Evolutionary conservation across 1,140 invertebrate genomes (phyloP).

Genomic region (Philotrypesis tridentata): DNA sequence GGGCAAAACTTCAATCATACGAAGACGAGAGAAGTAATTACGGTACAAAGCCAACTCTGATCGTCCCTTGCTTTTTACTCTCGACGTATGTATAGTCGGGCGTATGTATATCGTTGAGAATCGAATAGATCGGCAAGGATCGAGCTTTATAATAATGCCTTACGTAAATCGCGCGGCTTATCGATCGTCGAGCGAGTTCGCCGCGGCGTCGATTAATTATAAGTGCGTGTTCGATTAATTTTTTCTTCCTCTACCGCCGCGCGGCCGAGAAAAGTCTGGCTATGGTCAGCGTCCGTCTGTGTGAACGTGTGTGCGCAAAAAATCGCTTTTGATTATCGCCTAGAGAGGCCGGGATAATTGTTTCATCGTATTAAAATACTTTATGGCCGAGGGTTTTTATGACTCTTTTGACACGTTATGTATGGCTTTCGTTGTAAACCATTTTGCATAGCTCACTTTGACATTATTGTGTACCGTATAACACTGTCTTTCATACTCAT

Average conservation of each 20-base stretch:
- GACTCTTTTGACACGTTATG: background rate
- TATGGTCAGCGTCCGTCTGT: background rate
- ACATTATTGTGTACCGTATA: background rate
- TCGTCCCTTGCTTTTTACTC: slow-evolving; percentile 19
- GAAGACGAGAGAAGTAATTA: slow-evolving; percentile 36
- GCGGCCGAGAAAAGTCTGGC: background rate
- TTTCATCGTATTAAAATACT: background rate
- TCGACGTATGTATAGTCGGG: background rate
- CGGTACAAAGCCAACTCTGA: slow-evolving; percentile 7
- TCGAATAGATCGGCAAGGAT: background rate
- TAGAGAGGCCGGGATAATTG: background rate
- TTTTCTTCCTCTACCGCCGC: background rate
- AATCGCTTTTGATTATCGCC: background rate
- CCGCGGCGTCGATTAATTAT: slow-evolving; percentile 41
- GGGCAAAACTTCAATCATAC: slow-evolving; percentile 46
- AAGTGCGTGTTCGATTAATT: slow-evolving; percentile 24
- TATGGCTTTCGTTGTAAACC: background rate
- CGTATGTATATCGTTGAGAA: background rate
- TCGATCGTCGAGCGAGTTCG: slow-evolving; percentile 8
- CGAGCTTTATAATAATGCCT: slow-evolving; percentile 21
- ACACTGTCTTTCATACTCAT: background rate
- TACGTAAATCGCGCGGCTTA: slow-evolving; percentile 44
- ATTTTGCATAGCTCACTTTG: background rate
- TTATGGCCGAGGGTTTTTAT: background rate
- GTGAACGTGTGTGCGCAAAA: background rate